Evolutionary conservation across 2,113 vertebrate genomes (phyloP), one percentile per base, ranked within the genome.

Genomic region (Carlito syrichta): DNA sequence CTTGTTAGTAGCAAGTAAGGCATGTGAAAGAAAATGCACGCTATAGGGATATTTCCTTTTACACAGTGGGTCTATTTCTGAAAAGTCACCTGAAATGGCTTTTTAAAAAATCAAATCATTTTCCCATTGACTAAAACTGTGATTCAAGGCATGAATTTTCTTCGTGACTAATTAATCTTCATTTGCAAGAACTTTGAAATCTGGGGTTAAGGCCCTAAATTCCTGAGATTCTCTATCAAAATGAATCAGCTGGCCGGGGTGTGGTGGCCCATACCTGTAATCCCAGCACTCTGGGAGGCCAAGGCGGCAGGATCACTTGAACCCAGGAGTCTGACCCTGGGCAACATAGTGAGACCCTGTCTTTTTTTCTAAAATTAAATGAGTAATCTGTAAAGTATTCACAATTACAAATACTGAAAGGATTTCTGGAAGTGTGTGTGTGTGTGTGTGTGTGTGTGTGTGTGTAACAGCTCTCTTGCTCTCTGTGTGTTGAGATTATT

Each of bases 91-190:
- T 19, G 45, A 81, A 81, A 84, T 71, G 63, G 71, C 27, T 17
- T 84, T 85, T 78, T 84, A 54, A 62, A 27, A 2, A 92, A 38
- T 95, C 60, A 91, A 50, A 90, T 91, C 6, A 76, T 40, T 90
- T 89, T 93, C 68, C 68, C 32, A 77, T 58, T 82, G 82, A 77
- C 71, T 82, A 79, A 89, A 85, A 86, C 8, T 82, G 11, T 77
- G 32, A 91, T 89, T 86, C 54, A 32, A 8, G 32, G 20, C 68
- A 35, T 83, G 50, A 73, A 32, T 38, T 78, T 76, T 86, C 62
- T 77, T 91, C 35, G 54, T 62, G 93, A 86, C 92, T 83, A 76
- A 77, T 85, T 93, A 78, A 76, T 89, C 87, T 83, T 92, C 25
- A 78, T 66, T 71, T 52, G 68, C 45, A 71, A 32, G 45, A 94